Conservation (phyloP, 1,140 invertebrate species). For the Drosophila kikkawai region DNA sequence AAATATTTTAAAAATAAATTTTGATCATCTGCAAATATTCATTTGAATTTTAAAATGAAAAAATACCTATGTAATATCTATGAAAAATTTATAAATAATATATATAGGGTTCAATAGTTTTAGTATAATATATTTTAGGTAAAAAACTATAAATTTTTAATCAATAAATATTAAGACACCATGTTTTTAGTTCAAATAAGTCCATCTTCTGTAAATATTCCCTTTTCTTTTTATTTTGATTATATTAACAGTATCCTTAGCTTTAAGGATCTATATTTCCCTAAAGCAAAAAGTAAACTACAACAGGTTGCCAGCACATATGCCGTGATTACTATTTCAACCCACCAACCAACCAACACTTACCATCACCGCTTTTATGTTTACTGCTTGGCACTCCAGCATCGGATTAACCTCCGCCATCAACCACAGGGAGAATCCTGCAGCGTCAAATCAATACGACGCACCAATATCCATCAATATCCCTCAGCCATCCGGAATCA, state of each 20-base stretch:
- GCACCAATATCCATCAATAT: slow-evolving; percentile 25
- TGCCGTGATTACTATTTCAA: slow-evolving; percentile 5
- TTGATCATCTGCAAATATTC: background rate
- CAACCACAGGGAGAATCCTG: slow-evolving; percentile 29
- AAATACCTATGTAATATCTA: background rate
- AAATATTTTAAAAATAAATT: background rate
- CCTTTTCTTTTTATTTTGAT: rapidly evolving
- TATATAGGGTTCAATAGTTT: too few species aligned
- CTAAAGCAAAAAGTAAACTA: slow-evolving; percentile 1
- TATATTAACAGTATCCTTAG: background rate
- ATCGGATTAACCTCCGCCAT: slow-evolving; percentile 11
- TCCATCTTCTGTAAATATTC: background rate
- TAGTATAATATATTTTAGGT: too few species aligned
- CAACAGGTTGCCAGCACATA: slow-evolving; percentile 23
- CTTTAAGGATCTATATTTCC: background rate
- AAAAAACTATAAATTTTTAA: too few species aligned
- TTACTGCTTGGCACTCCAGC: slow-evolving; percentile 29
- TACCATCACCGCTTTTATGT: slow-evolving; percentile 34
- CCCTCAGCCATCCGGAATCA: slow-evolving; percentile 28
- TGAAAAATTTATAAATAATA: background rate
- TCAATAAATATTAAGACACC: too few species aligned
- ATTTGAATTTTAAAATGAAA: too few species aligned
- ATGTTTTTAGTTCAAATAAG: too few species aligned
- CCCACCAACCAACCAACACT: background rate
- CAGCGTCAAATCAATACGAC: slow-evolving; percentile 69